Conservation (phyloP, 2,797 vertebrate species). For the Hyperoplus lanceolatus region DNA sequence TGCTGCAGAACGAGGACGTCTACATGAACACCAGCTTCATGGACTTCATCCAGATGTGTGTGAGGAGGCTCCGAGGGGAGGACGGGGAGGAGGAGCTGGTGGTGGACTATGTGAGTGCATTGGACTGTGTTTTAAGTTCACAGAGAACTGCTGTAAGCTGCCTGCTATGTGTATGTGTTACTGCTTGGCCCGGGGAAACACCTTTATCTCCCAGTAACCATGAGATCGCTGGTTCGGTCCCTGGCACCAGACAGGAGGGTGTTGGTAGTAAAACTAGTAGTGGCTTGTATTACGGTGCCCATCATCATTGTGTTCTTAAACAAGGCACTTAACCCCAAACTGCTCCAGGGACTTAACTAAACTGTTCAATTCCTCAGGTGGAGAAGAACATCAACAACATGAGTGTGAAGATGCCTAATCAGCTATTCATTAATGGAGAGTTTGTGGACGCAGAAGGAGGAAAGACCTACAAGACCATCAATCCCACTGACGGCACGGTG, state of each 20-base stretch:
- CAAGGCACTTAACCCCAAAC: too few species aligned
- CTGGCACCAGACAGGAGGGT: too few species aligned
- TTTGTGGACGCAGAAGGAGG: conserved; percentile 89
- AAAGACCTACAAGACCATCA: conserved; percentile 89
- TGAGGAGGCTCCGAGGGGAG: conserved; percentile 89
- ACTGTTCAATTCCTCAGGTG: conserved; percentile 76
- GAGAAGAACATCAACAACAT: conserved; percentile 88
- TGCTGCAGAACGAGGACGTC: conserved; percentile 91
- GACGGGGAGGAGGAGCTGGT: conserved; percentile 81
- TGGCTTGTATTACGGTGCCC: too few species aligned
- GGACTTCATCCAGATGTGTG: conserved; percentile 91
- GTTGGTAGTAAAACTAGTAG: too few species aligned
- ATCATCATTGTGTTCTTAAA: too few species aligned
- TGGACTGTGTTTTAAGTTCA: neutral
- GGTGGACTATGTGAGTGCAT: conserved; percentile 86
- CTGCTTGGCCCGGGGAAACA: neutral
- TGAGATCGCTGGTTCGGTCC: too few species aligned
- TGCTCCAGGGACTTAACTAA: too few species aligned
- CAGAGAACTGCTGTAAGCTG: neutral
- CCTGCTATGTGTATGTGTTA: neutral
- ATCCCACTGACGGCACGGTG: conserved; percentile 89
- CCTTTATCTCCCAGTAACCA: too few species aligned
- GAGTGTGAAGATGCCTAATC: conserved; percentile 89
- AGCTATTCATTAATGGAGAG: conserved; percentile 90
- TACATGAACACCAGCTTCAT: conserved; percentile 92